phyloP scores from a whole-genome alignment of 2,888 invertebrate species.

The Chaetogeoica ovagalla region DNA sequence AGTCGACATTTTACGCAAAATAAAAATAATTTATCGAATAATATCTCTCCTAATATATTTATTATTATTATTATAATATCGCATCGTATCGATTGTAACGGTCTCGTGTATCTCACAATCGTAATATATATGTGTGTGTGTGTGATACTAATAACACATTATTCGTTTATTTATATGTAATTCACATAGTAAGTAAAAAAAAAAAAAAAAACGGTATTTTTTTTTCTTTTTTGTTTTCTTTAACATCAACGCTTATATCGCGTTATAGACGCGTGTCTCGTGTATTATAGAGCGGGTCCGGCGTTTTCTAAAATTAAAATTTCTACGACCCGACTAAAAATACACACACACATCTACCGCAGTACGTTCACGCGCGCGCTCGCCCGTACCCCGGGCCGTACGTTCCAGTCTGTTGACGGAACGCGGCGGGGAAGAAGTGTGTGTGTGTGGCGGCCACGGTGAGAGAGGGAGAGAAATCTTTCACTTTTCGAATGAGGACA shows the following conservation, averaged over 20 bases:
- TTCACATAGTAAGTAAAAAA: too few species aligned
- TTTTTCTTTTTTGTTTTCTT: too few species aligned
- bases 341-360: neutral
- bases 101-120: too few species aligned
- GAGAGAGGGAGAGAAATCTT: constrained; percentile 23
- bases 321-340: constrained; percentile 45
- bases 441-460: neutral
- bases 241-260: neutral
- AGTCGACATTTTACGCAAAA: too few species aligned
- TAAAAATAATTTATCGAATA: too few species aligned
- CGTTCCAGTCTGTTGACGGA: constrained; percentile 18
- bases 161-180: too few species aligned
- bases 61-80: too few species aligned
- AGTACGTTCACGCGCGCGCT: neutral
- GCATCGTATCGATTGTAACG: too few species aligned
- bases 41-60: too few species aligned
- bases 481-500: constrained; percentile 51
- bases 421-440: neutral
- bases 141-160: too few species aligned
- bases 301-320: constrained; percentile 50
- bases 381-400: neutral
- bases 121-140: too few species aligned
- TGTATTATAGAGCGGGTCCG: constrained; percentile 41
- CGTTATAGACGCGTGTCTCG: neutral
- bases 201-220: too few species aligned